Percentiles rank a stretch among this genome's conserved stretches.
phyloP scores from a whole-genome alignment of 2,113 vertebrate genomes.

The Leptobrachium ailaonicum region DNA sequence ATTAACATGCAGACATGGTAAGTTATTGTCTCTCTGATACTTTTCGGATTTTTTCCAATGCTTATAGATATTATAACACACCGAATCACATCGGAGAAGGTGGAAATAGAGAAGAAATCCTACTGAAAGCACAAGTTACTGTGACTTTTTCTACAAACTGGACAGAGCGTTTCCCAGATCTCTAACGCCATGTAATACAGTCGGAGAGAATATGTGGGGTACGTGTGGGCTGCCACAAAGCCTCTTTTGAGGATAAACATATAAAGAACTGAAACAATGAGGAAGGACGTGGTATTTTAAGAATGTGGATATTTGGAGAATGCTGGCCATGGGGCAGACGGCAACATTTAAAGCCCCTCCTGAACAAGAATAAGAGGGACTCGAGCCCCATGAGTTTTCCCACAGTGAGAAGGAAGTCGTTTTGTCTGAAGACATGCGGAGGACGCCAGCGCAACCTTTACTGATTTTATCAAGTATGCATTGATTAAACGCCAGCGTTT shows the following conservation, averaged over 20 bases:
- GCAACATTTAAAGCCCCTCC: constrained; percentile 65
- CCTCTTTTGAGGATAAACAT: constrained; percentile 93
- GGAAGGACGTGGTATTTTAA: constrained; percentile 88
- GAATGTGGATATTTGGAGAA: constrained; percentile 94
- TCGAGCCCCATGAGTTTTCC: constrained; percentile 70
- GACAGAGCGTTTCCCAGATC: constrained; percentile 53
- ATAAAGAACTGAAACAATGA: constrained; percentile 96
- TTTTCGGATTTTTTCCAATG: no score
- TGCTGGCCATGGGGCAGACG: constrained; percentile 76
- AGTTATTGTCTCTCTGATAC: no score
- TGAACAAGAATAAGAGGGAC: constrained; percentile 60
- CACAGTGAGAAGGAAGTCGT: constrained; percentile 73
- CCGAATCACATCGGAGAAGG: no score
- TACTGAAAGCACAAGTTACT: no score
- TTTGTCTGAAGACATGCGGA: constrained; percentile 62
- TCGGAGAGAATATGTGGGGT: constrained; percentile 55
- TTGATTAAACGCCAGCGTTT: constrained; percentile 52
- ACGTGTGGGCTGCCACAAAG: constrained; percentile 82
- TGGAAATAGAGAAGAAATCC: no score
- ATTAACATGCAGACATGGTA: no score
- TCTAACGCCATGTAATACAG: constrained; percentile 36
- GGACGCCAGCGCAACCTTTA: constrained; percentile 63
- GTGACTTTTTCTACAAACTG: neutral
- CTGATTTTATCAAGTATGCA: constrained; percentile 60
- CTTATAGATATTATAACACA: no score